Percentiles rank a stretch among this genome's conserved stretches.
Evolutionary conservation across 2,113 vertebrate genomes (phyloP).

Genomic region (Suricata suricatta): DNA sequence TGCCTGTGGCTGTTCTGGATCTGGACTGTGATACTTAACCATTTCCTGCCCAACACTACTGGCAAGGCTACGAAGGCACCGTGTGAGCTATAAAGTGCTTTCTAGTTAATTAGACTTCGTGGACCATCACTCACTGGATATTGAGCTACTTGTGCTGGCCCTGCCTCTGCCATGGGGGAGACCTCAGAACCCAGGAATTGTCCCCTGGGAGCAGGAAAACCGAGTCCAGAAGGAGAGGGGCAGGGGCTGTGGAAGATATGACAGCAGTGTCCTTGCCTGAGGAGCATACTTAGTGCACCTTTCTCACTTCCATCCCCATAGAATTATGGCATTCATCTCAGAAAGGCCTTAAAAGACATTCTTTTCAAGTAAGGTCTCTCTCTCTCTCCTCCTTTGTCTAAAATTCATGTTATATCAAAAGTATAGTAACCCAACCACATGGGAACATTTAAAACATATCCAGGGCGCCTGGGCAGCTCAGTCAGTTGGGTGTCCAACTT

Average conservation of each 20-base stretch:
- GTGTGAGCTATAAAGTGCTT: not conserved
- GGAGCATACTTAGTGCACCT: not conserved
- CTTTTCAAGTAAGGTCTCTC: not conserved
- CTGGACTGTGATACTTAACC: constrained; percentile 7
- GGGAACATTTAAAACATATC: not conserved
- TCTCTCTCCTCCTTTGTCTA: not conserved
- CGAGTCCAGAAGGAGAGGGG: not conserved
- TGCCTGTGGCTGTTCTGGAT: not conserved
- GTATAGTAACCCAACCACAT: not conserved
- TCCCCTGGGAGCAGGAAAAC: not conserved
- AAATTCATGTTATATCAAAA: not conserved
- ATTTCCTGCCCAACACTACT: constrained; percentile 4
- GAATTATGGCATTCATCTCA: not conserved
- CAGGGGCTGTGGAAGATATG: not conserved
- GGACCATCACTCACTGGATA: not conserved
- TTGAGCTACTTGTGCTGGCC: not conserved
- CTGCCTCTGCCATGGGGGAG: too few relatives aligned
- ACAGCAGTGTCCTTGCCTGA: not conserved
- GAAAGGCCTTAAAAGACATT: not conserved
- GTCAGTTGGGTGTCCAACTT: too few relatives aligned
- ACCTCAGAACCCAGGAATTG: not conserved
- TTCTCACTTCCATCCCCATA: not conserved
- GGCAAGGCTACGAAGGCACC: not conserved
- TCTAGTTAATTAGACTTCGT: not conserved
- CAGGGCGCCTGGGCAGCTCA: too few relatives aligned